These are phyloP conservation scores for Phaenicophaeus curvirostris DNA, from an alignment of 2,797 vertebrate species.

Conservation along the genomic window DNA sequence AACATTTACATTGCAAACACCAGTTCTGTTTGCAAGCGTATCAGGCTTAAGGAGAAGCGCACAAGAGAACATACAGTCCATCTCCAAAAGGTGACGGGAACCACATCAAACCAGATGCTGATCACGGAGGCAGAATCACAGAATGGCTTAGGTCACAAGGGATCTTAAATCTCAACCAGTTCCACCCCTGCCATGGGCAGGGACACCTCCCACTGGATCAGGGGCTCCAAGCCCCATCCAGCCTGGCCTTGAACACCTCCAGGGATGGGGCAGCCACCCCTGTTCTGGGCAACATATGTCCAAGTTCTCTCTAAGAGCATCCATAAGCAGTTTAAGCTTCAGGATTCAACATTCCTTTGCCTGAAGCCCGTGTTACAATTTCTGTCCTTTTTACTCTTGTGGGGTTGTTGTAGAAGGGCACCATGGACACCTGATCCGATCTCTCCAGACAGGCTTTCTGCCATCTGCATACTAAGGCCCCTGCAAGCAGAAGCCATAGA, in stretches of 20 bases:
- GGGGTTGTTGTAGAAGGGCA: background rate
- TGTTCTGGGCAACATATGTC: too few species aligned
- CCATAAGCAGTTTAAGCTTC: background rate
- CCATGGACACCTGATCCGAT: background rate
- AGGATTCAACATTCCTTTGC: background rate
- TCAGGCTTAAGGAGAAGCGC: background rate
- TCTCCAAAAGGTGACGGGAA: background rate
- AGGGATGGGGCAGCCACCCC: too few species aligned
- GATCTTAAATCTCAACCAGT: too few species aligned
- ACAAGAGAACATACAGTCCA: background rate
- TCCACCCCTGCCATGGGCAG: too few species aligned
- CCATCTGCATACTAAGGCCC: background rate
- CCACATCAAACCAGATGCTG: background rate
- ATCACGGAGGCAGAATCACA: background rate
- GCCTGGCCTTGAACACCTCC: too few species aligned
- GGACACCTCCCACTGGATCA: too few species aligned
- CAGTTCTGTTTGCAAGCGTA: background rate
- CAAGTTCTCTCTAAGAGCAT: background rate
- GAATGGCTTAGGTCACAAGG: too few species aligned
- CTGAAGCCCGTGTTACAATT: fast-evolving
- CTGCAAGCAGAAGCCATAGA: background rate
- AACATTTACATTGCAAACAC: background rate
- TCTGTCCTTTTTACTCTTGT: background rate
- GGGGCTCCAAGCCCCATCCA: too few species aligned
- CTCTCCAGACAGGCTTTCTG: background rate